Conservation (phyloP, 2,888 invertebrate species). For the Trissolcus brochymenae region DNA sequence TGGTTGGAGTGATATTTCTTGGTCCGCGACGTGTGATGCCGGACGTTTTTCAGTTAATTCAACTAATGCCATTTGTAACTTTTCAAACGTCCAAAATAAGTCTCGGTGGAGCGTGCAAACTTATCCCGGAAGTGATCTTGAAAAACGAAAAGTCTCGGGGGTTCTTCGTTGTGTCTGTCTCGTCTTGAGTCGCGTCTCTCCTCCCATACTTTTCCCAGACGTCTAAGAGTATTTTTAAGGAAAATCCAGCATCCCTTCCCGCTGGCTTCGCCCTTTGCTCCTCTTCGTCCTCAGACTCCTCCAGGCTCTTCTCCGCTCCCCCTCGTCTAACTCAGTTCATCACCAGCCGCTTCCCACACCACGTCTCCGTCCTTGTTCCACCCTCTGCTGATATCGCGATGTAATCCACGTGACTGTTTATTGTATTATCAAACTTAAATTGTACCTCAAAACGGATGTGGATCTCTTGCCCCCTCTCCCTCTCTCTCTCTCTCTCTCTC, state of each 20-base stretch:
- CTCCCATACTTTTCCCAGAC: conserved; percentile 47
- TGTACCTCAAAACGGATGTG: conserved; percentile 17
- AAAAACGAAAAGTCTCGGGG: conserved; percentile 47
- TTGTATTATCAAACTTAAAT: conserved; percentile 44
- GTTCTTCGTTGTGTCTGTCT: conserved; percentile 4
- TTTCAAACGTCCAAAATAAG: conserved; percentile 42
- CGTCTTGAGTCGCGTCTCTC: conserved; percentile 13
- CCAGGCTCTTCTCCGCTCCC: conserved; percentile 37
- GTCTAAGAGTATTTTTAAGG: conserved; percentile 56
- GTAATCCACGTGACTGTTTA: conserved; percentile 43
- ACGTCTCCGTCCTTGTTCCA: conserved; percentile 1
- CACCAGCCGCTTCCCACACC: conserved; percentile 32
- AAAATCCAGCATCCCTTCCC: conserved; percentile 48
- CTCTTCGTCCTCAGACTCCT: conserved; percentile 56
- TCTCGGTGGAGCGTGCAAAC: conserved; percentile 40
- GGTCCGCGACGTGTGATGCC: conserved; percentile 12
- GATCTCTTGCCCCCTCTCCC: background rate
- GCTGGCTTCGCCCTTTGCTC: conserved; percentile 48
- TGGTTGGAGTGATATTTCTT: background rate
- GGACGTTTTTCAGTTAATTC: conserved; percentile 50
- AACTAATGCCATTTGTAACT: conserved; percentile 47
- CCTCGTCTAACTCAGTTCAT: conserved; percentile 29
- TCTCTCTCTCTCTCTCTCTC: too few relatives aligned
- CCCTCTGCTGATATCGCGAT: conserved; percentile 21
- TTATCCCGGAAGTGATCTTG: conserved; percentile 48